Conservation (phyloP, 1,140 invertebrate genomes). For the Stegodyphus dumicola region DNA sequence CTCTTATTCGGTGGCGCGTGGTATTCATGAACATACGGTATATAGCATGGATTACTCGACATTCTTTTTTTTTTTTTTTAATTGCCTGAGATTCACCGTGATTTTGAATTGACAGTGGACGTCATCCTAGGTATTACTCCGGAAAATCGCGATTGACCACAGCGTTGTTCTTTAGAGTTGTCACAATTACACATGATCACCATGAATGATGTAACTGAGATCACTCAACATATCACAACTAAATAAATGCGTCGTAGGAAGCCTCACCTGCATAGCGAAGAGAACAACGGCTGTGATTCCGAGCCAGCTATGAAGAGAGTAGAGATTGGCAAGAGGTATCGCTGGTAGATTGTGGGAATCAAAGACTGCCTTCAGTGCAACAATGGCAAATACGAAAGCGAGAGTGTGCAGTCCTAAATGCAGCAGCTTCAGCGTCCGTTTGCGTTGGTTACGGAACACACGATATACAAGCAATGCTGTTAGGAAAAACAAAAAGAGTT, state of each 20-base stretch:
- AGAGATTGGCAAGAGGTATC: conserved; percentile 80
- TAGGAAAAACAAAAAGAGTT: conserved; percentile 45
- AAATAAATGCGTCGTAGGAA: not conserved
- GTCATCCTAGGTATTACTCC: too few relatives aligned
- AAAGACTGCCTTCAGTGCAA: conserved; percentile 84
- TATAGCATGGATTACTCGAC: too few relatives aligned
- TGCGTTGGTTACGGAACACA: conserved; percentile 79
- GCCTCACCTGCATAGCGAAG: conserved; percentile 79
- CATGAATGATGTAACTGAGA: too few relatives aligned
- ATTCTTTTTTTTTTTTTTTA: too few relatives aligned
- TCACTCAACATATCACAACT: too few relatives aligned
- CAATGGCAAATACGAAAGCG: conserved; percentile 76
- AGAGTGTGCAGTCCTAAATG: conserved; percentile 78
- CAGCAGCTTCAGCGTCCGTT: conserved; percentile 81
- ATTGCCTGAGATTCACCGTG: too few relatives aligned
- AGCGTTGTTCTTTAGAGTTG: too few relatives aligned
- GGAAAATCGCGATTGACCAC: too few relatives aligned
- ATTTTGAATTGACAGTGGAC: too few relatives aligned
- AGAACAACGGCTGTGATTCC: conserved; percentile 81
- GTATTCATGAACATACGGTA: too few relatives aligned
- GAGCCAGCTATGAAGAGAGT: conserved; percentile 85
- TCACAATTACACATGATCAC: too few relatives aligned
- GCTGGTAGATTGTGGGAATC: conserved; percentile 80
- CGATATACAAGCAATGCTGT: conserved; percentile 86
- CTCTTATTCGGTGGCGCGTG: too few relatives aligned